A percentile compares a stretch with the other conserved stretches of the same genome.
phyloP scores from a whole-genome alignment of 1,140 invertebrate species.

The Drosophila mojavensis region DNA sequence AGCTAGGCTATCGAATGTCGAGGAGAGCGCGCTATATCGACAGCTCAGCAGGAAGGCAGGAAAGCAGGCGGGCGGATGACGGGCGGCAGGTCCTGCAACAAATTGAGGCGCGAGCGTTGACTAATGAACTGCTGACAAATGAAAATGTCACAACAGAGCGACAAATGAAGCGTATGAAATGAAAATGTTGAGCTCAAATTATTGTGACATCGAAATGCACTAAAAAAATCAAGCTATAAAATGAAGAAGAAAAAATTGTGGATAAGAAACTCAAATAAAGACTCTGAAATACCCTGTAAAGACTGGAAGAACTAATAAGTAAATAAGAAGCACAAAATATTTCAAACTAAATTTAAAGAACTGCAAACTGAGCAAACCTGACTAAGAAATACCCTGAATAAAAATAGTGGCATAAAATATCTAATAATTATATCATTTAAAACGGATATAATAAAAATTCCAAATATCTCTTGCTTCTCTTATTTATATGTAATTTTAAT shows the following conservation, averaged over 20 bases:
- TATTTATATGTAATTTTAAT: no score
- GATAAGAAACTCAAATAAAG: background rate
- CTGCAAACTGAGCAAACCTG: background rate
- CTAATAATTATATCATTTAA: no score
- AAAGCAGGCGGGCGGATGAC: background rate
- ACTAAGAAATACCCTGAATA: background rate
- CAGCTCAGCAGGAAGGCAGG: background rate
- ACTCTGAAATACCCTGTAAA: slow-evolving; percentile 19
- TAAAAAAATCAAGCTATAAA: slow-evolving; percentile 49
- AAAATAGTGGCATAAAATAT: no score
- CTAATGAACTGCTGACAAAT: slow-evolving; percentile 76
- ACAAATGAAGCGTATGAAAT: slow-evolving; percentile 61
- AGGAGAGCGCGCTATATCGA: slow-evolving; percentile 21
- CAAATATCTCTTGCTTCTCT: no score
- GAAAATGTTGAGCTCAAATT: slow-evolving; percentile 56
- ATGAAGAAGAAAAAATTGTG: background rate
- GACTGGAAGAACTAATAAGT: background rate
- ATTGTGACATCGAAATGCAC: slow-evolving; percentile 64
- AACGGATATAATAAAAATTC: no score
- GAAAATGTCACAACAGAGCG: slow-evolving; percentile 69
- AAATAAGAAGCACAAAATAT: background rate
- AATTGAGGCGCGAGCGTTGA: slow-evolving; percentile 44
- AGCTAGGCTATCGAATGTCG: slow-evolving; percentile 6
- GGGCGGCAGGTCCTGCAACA: slow-evolving; percentile 32
- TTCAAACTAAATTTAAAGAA: background rate